These are phyloP conservation scores for Tetramorium bicarinatum DNA, from an alignment of 2,888 invertebrate genomes.

Conservation along the genomic window DNA sequence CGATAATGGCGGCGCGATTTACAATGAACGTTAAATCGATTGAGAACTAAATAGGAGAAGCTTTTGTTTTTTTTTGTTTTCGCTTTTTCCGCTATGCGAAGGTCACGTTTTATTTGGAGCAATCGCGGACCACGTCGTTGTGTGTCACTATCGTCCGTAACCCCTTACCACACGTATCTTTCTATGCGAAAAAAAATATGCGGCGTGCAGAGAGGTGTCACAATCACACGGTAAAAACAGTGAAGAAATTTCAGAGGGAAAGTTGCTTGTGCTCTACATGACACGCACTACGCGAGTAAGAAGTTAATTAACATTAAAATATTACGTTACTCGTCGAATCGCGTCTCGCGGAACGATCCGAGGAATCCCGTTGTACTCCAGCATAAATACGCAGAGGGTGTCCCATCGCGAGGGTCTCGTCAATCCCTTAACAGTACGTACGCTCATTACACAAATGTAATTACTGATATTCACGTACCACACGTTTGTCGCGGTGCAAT, in stretches of 20 bases:
- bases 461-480: conserved; percentile 84
- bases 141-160: conserved; percentile 49
- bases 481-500: conserved; percentile 81
- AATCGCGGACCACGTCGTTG: conserved; percentile 12
- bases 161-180: conserved; percentile 32
- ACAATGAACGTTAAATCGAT: conserved; percentile 61
- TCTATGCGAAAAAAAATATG: conserved; percentile 16
- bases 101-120: conserved; percentile 32
- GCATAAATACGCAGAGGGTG: conserved; percentile 66
- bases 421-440: conserved; percentile 68
- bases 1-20: conserved; percentile 46
- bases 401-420: conserved; percentile 62
- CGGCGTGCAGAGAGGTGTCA: conserved; percentile 24
- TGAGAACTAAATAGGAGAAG: conserved; percentile 46
- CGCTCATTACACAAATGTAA: conserved; percentile 84
- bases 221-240: background rate
- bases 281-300: conserved; percentile 41
- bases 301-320: conserved; percentile 38
- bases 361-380: conserved; percentile 50
- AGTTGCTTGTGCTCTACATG: conserved; percentile 25
- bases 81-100: background rate
- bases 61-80: background rate
- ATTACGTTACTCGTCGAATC: conserved; percentile 58
- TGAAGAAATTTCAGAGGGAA: conserved; percentile 47
- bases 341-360: conserved; percentile 43